These are phyloP conservation scores for Machimus atricapillus DNA, from an alignment of 2,888 invertebrate genomes.

Conservation along the genomic window DNA sequence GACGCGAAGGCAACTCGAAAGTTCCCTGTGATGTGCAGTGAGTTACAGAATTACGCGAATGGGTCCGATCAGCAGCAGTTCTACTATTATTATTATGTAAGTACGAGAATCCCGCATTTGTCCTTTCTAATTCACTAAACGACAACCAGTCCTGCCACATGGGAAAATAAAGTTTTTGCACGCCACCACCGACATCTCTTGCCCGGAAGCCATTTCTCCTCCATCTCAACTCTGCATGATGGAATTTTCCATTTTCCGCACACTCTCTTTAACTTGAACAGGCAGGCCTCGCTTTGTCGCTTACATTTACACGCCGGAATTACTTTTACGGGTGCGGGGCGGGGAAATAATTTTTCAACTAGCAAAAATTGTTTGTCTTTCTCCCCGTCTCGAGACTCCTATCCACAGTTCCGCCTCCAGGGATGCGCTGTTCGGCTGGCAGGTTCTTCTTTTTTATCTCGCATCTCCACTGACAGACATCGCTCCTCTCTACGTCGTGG, in stretches of 20 bases:
- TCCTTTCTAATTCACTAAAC: not conserved
- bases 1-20: not conserved
- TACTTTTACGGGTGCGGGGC: not conserved
- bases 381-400: not conserved
- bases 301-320: not conserved
- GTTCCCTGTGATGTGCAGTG: slow-evolving; percentile 35
- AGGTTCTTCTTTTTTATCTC: not conserved
- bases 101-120: not conserved
- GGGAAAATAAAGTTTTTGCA: not conserved
- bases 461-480: not conserved
- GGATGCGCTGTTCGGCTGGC: not conserved
- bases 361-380: not conserved
- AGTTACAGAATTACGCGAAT: slow-evolving; percentile 25
- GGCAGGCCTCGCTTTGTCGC: not conserved
- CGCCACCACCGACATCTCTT: not conserved
- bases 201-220: not conserved
- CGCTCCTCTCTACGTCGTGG: not conserved
- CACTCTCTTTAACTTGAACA: not conserved
- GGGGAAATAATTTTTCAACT: not conserved
- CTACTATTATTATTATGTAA: slow-evolving; percentile 35
- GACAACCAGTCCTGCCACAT: not conserved
- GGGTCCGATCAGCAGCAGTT: slow-evolving; percentile 23
- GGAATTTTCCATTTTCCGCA: not conserved
- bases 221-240: not conserved
- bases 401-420: not conserved